These are phyloP conservation scores for Aphidius gifuensis DNA, from an alignment of 1,140 invertebrate species.

Conservation along the genomic window DNA sequence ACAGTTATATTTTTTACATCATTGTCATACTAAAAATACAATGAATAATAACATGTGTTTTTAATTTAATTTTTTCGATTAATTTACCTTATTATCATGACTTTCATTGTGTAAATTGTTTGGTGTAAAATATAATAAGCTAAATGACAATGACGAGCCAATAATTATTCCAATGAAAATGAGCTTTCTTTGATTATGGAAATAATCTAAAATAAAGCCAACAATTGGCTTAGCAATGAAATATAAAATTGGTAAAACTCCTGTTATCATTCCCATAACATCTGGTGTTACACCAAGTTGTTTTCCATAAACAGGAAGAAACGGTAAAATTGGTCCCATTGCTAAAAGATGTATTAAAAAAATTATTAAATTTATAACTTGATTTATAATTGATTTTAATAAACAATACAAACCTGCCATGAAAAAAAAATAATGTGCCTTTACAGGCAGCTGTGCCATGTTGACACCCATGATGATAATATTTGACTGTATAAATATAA, in stretches of 20 bases:
- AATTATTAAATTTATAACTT: not conserved
- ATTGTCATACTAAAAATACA: too few relatives aligned
- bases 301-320: slow-evolving; percentile 69
- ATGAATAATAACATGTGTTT: too few relatives aligned
- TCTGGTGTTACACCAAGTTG: slow-evolving; percentile 71
- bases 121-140: slow-evolving; percentile 66
- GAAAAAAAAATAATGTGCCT: slow-evolving; percentile 78
- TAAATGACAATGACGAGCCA: slow-evolving; percentile 62
- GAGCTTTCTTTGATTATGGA: slow-evolving; percentile 61
- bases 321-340: slow-evolving; percentile 73
- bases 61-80: not conserved
- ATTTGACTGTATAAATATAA: too few relatives aligned
- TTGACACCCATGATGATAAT: slow-evolving; percentile 40
- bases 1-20: too few relatives aligned
- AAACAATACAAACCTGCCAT: slow-evolving; percentile 62
- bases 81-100: slow-evolving; percentile 4
- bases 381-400: slow-evolving; percentile 14
- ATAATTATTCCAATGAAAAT: slow-evolving; percentile 67
- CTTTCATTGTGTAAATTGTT: not conserved
- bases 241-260: slow-evolving; percentile 68
- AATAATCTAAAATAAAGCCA: slow-evolving; percentile 69
- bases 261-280: slow-evolving; percentile 70
- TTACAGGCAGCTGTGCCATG: slow-evolving; percentile 67
- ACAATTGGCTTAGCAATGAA: slow-evolving; percentile 70
- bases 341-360: slow-evolving; percentile 55